A percentile compares a stretch with the other conserved stretches of the same genome.
Conservation (phyloP, 2,888 invertebrate genomes). For the Sarcophaga caerulescens region DNA sequence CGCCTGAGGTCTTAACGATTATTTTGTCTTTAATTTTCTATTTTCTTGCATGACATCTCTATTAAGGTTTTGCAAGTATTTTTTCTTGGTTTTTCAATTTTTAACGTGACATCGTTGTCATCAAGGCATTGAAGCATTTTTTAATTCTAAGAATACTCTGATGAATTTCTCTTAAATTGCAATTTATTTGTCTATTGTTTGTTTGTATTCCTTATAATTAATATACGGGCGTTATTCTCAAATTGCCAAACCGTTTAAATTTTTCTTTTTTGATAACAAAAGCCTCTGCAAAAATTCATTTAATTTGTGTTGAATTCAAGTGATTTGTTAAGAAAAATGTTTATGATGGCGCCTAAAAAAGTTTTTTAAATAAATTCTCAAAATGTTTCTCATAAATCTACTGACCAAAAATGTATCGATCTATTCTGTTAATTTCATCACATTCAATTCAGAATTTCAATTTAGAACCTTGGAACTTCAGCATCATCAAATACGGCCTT, state of each 20-base stretch:
- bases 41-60: conserved; percentile 39
- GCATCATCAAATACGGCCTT: too few species aligned
- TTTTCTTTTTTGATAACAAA: neutral
- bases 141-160: conserved; percentile 30
- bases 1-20: conserved; percentile 47
- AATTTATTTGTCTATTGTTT: conserved; percentile 58
- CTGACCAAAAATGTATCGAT: too few species aligned
- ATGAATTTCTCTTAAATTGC: conserved; percentile 4
- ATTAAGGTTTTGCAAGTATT: conserved; percentile 60
- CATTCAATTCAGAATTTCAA: too few species aligned
- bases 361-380: too few species aligned
- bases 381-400: too few species aligned
- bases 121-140: conserved; percentile 3
- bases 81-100: conserved; percentile 31
- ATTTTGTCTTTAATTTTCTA: neutral
- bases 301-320: conserved; percentile 24
- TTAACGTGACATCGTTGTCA: conserved; percentile 58
- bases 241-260: conserved; percentile 31
- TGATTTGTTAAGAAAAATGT: conserved; percentile 32
- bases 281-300: conserved; percentile 7
- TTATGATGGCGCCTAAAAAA: conserved; percentile 27
- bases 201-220: conserved; percentile 38
- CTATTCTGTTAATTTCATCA: too few species aligned
- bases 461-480: too few species aligned
- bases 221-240: conserved; percentile 55